These are phyloP conservation scores for Dendrolimus houi DNA, from an alignment of 2,888 invertebrate species.

Conservation along the genomic window DNA sequence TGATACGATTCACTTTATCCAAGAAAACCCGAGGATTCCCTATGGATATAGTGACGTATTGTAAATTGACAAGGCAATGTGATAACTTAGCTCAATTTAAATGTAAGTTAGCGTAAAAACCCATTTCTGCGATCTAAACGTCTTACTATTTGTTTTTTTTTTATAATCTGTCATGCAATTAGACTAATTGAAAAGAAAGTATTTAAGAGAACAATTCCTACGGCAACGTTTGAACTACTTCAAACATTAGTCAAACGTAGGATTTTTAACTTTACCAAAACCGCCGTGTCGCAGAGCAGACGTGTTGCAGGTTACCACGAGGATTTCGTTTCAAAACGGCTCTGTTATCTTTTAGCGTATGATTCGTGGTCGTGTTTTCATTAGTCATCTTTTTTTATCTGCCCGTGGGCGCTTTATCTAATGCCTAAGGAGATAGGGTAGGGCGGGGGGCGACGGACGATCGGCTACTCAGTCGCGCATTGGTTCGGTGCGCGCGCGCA, in stretches of 20 bases:
- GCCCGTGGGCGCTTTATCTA: slow-evolving; percentile 35
- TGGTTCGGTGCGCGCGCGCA: slow-evolving; percentile 10
- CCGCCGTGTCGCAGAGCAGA: background rate
- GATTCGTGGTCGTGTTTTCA: slow-evolving; percentile 26
- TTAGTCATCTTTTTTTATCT: slow-evolving; percentile 55
- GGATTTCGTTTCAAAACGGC: slow-evolving; percentile 19
- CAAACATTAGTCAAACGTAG: too few species aligned
- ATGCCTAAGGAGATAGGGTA: slow-evolving; percentile 31
- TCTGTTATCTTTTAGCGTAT: slow-evolving; percentile 22
- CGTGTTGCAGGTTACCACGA: slow-evolving; percentile 4
- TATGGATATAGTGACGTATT: too few species aligned
- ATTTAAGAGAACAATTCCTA: background rate
- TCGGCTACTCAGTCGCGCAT: slow-evolving; percentile 21
- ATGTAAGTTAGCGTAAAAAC: background rate
- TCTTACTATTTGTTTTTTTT: background rate
- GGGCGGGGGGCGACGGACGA: slow-evolving; percentile 3
- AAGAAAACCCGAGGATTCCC: too few species aligned
- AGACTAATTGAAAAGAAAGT: slow-evolving; percentile 2
- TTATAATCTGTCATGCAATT: background rate
- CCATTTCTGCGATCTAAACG: background rate
- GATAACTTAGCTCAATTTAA: background rate
- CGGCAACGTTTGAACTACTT: too few species aligned
- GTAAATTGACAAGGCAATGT: too few species aligned
- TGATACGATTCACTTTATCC: too few species aligned
- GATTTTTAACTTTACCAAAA: too few species aligned